Evolutionary conservation across 2,797 vertebrate genomes (phyloP), one percentile per base, ranked within the genome.

Genomic region (Glyptemys insculpta): DNA sequence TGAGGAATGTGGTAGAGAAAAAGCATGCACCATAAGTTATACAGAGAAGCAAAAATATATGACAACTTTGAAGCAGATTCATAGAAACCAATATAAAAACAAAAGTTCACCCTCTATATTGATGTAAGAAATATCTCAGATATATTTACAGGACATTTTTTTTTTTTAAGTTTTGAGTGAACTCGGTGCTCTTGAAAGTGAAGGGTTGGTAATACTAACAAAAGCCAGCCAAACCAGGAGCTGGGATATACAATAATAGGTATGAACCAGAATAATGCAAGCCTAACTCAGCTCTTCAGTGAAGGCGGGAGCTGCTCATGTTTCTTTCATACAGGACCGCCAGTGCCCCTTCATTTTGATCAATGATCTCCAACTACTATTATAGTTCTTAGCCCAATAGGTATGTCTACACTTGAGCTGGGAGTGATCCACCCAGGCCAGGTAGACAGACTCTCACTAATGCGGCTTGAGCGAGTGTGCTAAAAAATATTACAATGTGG

Each of bases 1-100:
- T 85, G 86, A 93, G 85, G 53, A 91, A 47, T 1, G 10, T 83
- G 79, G 9, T 79, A 72, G 88, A 44, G 68, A 95, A 92, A 89
- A 52, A 76, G 29, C 57, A 81, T 6, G 0, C 2, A 1, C 87
- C 88, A 25, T 5, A 85, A 94, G 52, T 85, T 86, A 83, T 52
- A 34, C 62, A 9, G 59, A 31, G n/a, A 49, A 50, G 25, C 78
- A 47, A 62, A 62, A 65, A 81, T 62, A 25, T 8, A 53, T 12
- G 85, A 50, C 47, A 93, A 53, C 79, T 91, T 94, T 78, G 27
- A 56, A 87, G 27, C 10, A 83, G 87, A 74, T 47, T 50, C 92
- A 87, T 49, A 93, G 85, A 93, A 29, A 25, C 12, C 21, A 85
- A 62, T 80, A 44, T 57, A 92, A 91, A 83, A n/a, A 0, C 21